Evolutionary conservation across 1,140 invertebrate species (phyloP), one percentile per base, ranked within the genome.

Genomic region (Cydia fagiglandana): DNA sequence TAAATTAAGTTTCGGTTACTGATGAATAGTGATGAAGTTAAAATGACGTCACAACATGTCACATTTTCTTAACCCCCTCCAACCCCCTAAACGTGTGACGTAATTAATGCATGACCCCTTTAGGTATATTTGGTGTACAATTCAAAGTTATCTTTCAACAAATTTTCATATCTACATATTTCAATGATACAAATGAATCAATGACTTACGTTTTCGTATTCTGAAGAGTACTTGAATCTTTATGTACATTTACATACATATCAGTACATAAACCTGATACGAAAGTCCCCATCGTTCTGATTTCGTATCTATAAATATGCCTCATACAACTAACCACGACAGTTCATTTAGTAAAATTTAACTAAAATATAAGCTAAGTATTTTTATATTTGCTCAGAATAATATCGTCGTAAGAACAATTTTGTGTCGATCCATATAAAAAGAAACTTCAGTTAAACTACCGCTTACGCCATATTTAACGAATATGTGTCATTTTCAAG

Each of bases 351-450:
- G 64, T 45, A 20, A 68, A 56, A 56, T 56, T 56, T 7, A 13
- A 56, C 53, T 56, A 56, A 56, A 7, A 56, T 56, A 47, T 56
- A 56, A 56, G 53, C 15, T 56, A 24, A 24, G 24, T 24, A 56
- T 56, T 56, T 56, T 56, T 56, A 56, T 20, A 56, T 17, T 56
- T 56, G 53, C 53, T 56, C 53, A 56, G 47, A 50, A 50, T 50
- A 50, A 50, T 56, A 6, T 56, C 15, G 13, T 15, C 10, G n/a
- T 56, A 56, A 56, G 53, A 56, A 56, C n/a, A 56, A 56, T 56
- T 53, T 56, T 56, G 53, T 56, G 53, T 56, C 53, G n/a, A 56
- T 17, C 53, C 6, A 56, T 17, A 17, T 17, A 17, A n/a, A 50
- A 56, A 56, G 53, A 17, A 13, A 56, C n/a, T 1, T 56, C 38